Percentiles rank a stretch among this genome's conserved stretches.
These are phyloP conservation scores for Styela clava DNA, from an alignment of 23 tunicate species.

Conservation along the genomic window DNA sequence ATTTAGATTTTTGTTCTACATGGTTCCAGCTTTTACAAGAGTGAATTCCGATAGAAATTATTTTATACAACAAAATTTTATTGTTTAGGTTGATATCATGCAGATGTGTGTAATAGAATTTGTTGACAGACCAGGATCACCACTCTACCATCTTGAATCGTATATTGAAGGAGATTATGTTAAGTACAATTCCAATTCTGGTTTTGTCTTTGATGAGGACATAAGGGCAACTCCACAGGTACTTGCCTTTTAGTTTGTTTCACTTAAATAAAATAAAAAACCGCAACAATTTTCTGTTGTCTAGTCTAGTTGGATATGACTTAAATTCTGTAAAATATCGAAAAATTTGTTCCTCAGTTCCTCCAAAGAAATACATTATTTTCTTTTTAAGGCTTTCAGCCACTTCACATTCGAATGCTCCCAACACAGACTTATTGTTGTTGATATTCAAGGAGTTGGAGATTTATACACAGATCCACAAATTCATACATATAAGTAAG, in stretches of 20 bases:
- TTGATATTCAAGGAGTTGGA: conserved; percentile 97
- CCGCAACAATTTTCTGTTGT: not conserved
- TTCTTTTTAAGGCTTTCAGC: conserved; percentile 92
- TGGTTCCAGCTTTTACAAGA: too few species aligned
- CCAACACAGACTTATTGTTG: conserved; percentile 86
- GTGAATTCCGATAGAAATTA: too few species aligned
- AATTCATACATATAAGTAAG: conserved; percentile 93
- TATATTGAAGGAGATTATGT: conserved; percentile 97
- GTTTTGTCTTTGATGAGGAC: conserved; percentile 76
- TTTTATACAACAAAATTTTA: too few species aligned
- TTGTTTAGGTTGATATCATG: conserved; percentile 87
- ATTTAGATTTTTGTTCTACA: too few species aligned
- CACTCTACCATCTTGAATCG: conserved; percentile 89
- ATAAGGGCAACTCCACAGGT: conserved; percentile 92
- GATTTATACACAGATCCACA: conserved; percentile 99
- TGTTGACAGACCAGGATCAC: conserved; percentile 60
- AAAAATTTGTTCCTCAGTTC: too few species aligned
- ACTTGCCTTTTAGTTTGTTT: too few species aligned
- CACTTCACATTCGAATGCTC: conserved; percentile 99
- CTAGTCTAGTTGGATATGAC: too few species aligned
- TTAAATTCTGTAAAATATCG: too few species aligned
- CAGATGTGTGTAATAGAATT: conserved; percentile 93
- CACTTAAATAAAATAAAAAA: not conserved
- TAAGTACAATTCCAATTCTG: conserved; percentile 95
- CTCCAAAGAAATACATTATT: too few species aligned